phyloP scores from a whole-genome alignment of 53 echinoderm and acorn worm genomes.

The Astropecten irregularis region DNA sequence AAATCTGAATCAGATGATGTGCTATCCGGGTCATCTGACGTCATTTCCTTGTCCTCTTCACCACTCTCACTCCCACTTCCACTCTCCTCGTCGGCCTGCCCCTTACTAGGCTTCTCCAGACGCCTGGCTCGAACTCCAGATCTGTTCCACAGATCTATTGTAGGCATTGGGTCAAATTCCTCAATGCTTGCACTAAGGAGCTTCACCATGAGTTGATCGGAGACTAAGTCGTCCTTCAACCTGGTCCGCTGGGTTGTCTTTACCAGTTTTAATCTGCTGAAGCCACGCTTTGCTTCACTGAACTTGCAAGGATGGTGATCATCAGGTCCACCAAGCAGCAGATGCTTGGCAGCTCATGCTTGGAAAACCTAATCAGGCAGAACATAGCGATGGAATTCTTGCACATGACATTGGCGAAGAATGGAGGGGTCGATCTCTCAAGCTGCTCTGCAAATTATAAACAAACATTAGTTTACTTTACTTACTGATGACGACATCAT shows the following conservation, averaged over 20 bases:
- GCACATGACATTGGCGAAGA: no score
- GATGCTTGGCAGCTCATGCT: slow-evolving; percentile 30
- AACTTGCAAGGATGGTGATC: slow-evolving; percentile 36
- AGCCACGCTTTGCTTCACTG: slow-evolving; percentile 58
- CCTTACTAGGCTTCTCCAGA: no score
- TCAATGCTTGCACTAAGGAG: neutral
- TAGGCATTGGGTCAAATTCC: slow-evolving; percentile 33
- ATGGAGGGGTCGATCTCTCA: no score
- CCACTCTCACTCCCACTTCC: no score
- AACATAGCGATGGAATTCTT: no score
- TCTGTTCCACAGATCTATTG: slow-evolving; percentile 39
- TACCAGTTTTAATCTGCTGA: slow-evolving; percentile 40
- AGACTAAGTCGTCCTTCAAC: slow-evolving; percentile 10
- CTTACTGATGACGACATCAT: no score
- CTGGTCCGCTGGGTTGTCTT: slow-evolving; percentile 36
- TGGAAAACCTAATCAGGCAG: neutral
- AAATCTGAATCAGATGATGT: no score
- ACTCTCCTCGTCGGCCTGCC: no score
- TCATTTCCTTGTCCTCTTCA: no score
- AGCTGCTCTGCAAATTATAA: no score
- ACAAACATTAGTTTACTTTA: no score
- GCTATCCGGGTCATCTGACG: no score
- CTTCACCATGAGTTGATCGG: slow-evolving; percentile 21
- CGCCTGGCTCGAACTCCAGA: neutral
- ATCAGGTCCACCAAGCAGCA: slow-evolving; percentile 6